Conservation (phyloP, 2,797 vertebrate genomes). For the Rhinella marina region DNA sequence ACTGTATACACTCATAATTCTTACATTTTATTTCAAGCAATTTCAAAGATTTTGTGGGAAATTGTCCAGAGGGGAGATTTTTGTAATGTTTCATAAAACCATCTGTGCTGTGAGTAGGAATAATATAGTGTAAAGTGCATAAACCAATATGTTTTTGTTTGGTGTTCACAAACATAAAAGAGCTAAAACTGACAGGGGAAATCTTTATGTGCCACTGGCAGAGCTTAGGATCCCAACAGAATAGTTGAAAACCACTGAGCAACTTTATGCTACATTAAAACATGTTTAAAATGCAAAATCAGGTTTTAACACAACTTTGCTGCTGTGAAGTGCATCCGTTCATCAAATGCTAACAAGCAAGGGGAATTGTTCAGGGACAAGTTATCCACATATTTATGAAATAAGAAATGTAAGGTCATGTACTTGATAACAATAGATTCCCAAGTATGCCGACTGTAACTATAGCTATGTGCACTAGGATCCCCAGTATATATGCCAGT, state of each 20-base stretch:
- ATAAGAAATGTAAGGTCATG: conserved; percentile 36
- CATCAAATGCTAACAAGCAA: conserved; percentile 49
- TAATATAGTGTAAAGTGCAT: conserved; percentile 55
- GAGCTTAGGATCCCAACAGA: conserved; percentile 47
- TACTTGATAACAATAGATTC: conserved; percentile 27
- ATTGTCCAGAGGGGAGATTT: conserved; percentile 43
- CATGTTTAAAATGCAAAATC: conserved; percentile 48
- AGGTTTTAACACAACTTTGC: conserved; percentile 29
- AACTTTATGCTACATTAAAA: conserved; percentile 50
- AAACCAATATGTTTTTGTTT: conserved; percentile 60
- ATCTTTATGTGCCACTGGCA: conserved; percentile 51
- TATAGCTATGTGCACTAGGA: not conserved
- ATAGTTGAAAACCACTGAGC: conserved; percentile 44
- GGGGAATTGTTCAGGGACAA: conserved; percentile 28
- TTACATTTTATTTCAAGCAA: conserved; percentile 46
- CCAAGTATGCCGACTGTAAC: not conserved
- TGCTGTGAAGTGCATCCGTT: conserved; percentile 43
- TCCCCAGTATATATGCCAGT: not conserved
- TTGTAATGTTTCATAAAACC: conserved; percentile 49
- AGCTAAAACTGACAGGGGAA: conserved; percentile 44
- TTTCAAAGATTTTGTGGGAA: conserved; percentile 25
- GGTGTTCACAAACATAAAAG: conserved; percentile 51
- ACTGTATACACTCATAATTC: conserved; percentile 43
- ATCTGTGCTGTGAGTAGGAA: conserved; percentile 50
- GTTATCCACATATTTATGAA: conserved; percentile 24